phyloP scores from a whole-genome alignment of 2,888 invertebrate genomes.

The Brenthis hecate region DNA sequence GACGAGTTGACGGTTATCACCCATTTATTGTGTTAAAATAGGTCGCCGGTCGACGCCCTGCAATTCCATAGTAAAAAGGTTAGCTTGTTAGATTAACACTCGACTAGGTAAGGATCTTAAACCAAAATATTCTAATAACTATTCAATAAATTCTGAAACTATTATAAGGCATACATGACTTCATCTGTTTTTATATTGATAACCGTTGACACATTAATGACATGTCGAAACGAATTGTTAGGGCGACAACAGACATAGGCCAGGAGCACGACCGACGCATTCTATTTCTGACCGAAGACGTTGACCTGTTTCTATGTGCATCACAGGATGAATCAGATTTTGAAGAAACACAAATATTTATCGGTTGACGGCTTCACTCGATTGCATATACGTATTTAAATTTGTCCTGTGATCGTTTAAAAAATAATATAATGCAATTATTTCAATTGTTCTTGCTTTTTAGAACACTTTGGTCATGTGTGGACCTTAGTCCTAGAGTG shows the following conservation, averaged over 20 bases:
- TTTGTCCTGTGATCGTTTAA: too few species aligned
- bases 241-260: slow-evolving; percentile 72
- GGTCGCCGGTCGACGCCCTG: slow-evolving; percentile 68
- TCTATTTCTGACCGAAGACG: slow-evolving; percentile 74
- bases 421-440: slow-evolving; percentile 3
- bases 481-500: background rate
- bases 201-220: slow-evolving; percentile 76
- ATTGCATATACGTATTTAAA: too few species aligned
- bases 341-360: slow-evolving; percentile 34
- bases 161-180: background rate
- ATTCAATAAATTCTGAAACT: background rate
- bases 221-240: slow-evolving; percentile 68
- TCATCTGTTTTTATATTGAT: slow-evolving; percentile 54
- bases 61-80: slow-evolving; percentile 48
- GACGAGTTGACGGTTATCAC: slow-evolving; percentile 63
- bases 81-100: slow-evolving; percentile 32
- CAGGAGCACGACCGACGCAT: slow-evolving; percentile 61
- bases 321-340: slow-evolving; percentile 57
- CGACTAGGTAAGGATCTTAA: slow-evolving; percentile 25
- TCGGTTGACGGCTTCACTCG: slow-evolving; percentile 14
- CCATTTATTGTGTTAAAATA: slow-evolving; percentile 68
- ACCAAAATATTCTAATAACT: slow-evolving; percentile 11
- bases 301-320: slow-evolving; percentile 69
- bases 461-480: background rate
- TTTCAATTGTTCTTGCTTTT: slow-evolving; percentile 9